Percentiles rank a stretch among this genome's conserved stretches.
phyloP scores from a whole-genome alignment of 2,888 invertebrate species.

The Euproctis similis region DNA sequence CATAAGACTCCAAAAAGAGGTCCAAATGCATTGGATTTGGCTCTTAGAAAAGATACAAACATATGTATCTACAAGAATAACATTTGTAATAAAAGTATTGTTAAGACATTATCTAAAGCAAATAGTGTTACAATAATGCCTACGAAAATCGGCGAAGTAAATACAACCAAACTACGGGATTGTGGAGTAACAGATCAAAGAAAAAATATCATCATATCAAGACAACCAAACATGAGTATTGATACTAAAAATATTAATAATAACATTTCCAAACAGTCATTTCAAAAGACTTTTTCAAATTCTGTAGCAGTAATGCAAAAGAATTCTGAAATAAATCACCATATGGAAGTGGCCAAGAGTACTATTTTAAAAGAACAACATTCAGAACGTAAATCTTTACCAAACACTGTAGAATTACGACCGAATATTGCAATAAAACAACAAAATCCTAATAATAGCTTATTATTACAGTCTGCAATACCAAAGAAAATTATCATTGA shows the following conservation, averaged over 20 bases:
- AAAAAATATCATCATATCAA: constrained; percentile 1
- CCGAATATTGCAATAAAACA: neutral
- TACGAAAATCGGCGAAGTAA: neutral
- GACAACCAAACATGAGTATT: constrained; percentile 8
- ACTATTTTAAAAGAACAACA: no score
- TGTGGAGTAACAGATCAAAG: neutral
- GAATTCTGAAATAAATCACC: constrained; percentile 1
- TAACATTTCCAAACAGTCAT: constrained; percentile 7
- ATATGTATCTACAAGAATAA: constrained; percentile 26
- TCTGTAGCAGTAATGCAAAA: constrained; percentile 3
- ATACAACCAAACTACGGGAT: neutral
- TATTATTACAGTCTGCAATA: constrained; percentile 4
- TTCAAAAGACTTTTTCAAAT: constrained; percentile 2
- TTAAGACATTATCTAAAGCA: constrained; percentile 3
- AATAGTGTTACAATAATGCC: constrained; percentile 4
- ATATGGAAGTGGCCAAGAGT: neutral
- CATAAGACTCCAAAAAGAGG: constrained; percentile 58
- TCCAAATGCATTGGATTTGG: constrained; percentile 49
- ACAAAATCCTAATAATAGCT: neutral
- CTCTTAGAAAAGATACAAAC: constrained; percentile 40
- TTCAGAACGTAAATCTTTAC: no score
- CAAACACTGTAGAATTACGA: no score
- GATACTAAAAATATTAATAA: constrained; percentile 11
- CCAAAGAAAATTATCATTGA: constrained; percentile 8
- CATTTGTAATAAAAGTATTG: constrained; percentile 23